Conservation (phyloP, 2,888 invertebrate genomes). For the Homarus gammarus region DNA sequence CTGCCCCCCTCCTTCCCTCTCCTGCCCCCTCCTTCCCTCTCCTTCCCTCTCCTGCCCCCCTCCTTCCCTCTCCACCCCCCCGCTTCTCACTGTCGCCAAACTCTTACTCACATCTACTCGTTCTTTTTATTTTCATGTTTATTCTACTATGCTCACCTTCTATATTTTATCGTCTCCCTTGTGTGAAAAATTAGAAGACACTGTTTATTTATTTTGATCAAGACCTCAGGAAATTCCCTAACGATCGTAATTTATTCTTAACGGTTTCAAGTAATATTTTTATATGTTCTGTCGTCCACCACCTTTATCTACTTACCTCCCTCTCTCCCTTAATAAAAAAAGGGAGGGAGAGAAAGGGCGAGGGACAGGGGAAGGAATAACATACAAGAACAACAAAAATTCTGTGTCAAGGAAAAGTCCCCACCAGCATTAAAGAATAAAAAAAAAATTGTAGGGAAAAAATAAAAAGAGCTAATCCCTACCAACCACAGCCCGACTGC, state of each 20-base stretch:
- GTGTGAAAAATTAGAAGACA: too few relatives aligned
- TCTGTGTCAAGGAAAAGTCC: background rate
- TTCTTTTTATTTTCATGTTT: too few relatives aligned
- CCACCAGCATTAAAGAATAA: background rate
- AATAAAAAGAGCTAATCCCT: background rate
- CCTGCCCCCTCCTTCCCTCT: background rate
- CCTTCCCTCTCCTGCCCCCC: background rate
- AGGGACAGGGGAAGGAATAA: background rate
- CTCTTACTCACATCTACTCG: too few relatives aligned
- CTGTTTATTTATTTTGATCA: too few relatives aligned
- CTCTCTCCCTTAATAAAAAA: background rate
- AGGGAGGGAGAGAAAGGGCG: background rate
- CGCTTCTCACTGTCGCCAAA: too few relatives aligned
- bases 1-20: background rate
- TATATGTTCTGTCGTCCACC: too few relatives aligned
- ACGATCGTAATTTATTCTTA: too few relatives aligned
- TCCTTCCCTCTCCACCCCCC: background rate
- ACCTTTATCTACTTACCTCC: too few relatives aligned
- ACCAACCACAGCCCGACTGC: conserved; percentile 2
- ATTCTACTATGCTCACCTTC: too few relatives aligned
- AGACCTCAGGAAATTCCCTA: background rate
- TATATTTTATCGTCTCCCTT: too few relatives aligned
- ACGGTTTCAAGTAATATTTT: too few relatives aligned
- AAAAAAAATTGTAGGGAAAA: background rate
- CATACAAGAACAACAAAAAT: background rate